Evolutionary conservation across 2,113 vertebrate species (phyloP), one percentile per base, ranked within the genome.

Genomic region (Neodontobutis hainanensis): DNA sequence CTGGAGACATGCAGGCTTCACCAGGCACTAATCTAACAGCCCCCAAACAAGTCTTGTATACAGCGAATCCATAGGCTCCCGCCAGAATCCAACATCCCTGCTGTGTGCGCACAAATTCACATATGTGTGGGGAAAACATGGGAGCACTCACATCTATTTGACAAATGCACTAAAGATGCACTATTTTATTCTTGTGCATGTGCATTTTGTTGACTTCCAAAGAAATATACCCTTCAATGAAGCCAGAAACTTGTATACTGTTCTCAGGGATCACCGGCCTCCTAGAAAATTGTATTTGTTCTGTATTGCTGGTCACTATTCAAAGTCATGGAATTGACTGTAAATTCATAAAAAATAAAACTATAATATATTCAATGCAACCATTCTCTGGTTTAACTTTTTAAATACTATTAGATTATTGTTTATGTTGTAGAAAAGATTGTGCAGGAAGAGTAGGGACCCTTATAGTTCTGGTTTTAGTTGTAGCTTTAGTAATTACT

Each of bases 11-110:
- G 93, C 93, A 95, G 93, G 66, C 92, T 92, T 86, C 92, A 92
- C 94, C 94, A 92, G 91, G 89, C 84, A 87, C 92, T 91, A 92
- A 95, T 94, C 93, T 94, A 94, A 94, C 92, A 72, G 84, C 87
- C 77, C 86, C 91, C 84, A 89, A 89, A 94, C 88, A 87, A 90
- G 89, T 91, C 92, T 92, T 86, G 92, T 90, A 88, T 93, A 93
- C 92, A 89, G 93, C 93, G 94, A 95, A 95, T 94, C 93, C 95
- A 93, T 92, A 91, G 91, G 90, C 90, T 92, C 91, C 91, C 92
- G 19, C 19, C 19, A 27, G 19, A 27, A 27, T 27, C 19, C 19
- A 93, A 65, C 85, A 71, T 69, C 69, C 70, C 81, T 67, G 65
- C 74, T 68, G 79, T 65, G 73, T 55, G 46, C 62, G 46, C 53